phyloP scores from a whole-genome alignment of 1,140 invertebrate genomes.

The Thalassaphorura encarpata region DNA sequence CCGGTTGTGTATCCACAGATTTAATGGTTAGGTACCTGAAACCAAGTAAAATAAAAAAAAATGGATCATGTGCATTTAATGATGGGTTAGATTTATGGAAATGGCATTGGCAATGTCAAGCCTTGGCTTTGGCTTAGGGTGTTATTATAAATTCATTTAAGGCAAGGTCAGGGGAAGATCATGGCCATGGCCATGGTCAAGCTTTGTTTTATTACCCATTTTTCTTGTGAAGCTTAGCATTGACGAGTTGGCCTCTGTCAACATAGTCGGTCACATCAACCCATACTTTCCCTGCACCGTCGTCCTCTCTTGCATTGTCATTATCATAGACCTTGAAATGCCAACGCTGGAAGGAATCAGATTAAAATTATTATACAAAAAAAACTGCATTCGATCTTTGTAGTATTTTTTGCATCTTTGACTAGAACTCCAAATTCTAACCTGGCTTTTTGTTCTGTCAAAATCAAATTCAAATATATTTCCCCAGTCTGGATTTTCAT shows the following conservation, averaged over 20 bases:
- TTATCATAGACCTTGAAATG: conserved; percentile 24
- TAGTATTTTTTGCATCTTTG: background rate
- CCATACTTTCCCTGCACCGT: conserved; percentile 25
- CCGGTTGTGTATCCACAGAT: too few species aligned
- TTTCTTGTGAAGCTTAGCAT: conserved; percentile 21
- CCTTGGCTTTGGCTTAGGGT: too few species aligned
- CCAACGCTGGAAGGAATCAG: conserved; percentile 16
- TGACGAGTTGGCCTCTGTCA: conserved; percentile 21
- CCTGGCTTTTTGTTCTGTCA: conserved; percentile 22
- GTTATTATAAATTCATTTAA: too few species aligned
- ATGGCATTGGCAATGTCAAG: too few species aligned
- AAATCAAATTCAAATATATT: conserved; percentile 26
- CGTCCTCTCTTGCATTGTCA: conserved; percentile 20
- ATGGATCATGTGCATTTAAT: too few species aligned
- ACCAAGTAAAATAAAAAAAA: too few species aligned
- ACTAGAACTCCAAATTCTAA: too few species aligned
- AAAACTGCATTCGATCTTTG: background rate
- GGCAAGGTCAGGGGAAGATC: too few species aligned
- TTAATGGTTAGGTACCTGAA: too few species aligned
- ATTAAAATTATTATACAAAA: background rate
- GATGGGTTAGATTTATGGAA: too few species aligned
- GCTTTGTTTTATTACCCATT: too few species aligned
- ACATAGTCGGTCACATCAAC: conserved; percentile 27
- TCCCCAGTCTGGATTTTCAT: conserved; percentile 21
- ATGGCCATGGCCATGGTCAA: too few species aligned